Evolutionary conservation across 2,797 vertebrate species (phyloP), one percentile per base, ranked within the genome.

Genomic region (Tolypeutes matacus): DNA sequence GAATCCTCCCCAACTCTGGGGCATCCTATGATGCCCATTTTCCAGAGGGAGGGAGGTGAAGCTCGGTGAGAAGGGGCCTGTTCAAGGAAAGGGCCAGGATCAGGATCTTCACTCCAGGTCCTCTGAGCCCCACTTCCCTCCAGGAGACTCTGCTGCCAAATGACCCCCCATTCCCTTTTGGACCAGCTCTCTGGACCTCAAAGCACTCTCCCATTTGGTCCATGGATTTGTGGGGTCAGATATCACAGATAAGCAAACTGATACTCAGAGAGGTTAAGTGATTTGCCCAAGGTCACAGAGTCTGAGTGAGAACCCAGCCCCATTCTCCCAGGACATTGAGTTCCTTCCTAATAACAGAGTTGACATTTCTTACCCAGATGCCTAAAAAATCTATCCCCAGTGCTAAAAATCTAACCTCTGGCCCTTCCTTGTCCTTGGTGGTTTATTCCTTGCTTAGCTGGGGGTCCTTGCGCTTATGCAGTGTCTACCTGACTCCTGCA

Each of bases 351-450:
- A 34, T 27, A 34, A 39, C 7, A 5, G 31, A 53, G 49, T 4
- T 23, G 34, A n/a, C 15, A 17, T 5, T 76, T 81, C 64, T 12
- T 14, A 21, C 64, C 46, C 78, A 73, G 34, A 39, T 15, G 46
- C 13, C 11, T n/a, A 39, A 1, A n/a, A n/a, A n/a, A n/a, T n/a
- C n/a, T n/a, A n/a, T n/a, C 21, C 9, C 3, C 1, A 4, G 7
- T 1, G 2, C 6, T 17, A 25, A 12, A 34, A 39, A 34, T 76
- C 88, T 17, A 27, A 20, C 51, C 21, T 11, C 39, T 7, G 34
- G 39, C 39, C 51, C 80, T 70, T 18, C 39, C 20, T 27, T 58
- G 69, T 93, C 64, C 86, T 6, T 23, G 36, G 31, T 4, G 49
- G 67, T 18, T 49, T 15, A 13, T 7, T 56, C 78, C 56, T 51